phyloP scores from a whole-genome alignment of 2,113 vertebrate species.

The Megaceryle torquata region DNA sequence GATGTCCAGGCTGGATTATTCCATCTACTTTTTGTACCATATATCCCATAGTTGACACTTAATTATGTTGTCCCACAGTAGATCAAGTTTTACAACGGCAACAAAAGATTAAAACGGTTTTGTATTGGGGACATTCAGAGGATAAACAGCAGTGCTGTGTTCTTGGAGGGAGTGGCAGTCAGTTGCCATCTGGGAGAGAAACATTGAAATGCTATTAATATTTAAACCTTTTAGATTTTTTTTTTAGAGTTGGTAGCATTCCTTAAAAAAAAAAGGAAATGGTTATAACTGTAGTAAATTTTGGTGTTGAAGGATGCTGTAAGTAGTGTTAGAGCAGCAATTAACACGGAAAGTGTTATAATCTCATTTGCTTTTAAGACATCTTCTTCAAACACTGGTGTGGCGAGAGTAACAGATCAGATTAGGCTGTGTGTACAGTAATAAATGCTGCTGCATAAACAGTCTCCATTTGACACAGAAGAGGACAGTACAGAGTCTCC shows the following conservation, averaged over 20 bases:
- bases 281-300: slow-evolving; percentile 36
- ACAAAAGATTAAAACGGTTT: slow-evolving; percentile 77
- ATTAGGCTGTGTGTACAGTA: not conserved
- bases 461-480: not conserved
- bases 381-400: not conserved
- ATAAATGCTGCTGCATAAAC: not conserved
- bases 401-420: not conserved
- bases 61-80: slow-evolving; percentile 75
- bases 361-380: slow-evolving; percentile 4
- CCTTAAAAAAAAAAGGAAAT: slow-evolving; percentile 19
- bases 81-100: slow-evolving; percentile 78
- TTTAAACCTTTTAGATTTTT: slow-evolving; percentile 44
- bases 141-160: slow-evolving; percentile 61
- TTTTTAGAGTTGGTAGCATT: slow-evolving; percentile 4
- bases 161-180: slow-evolving; percentile 42
- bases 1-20: slow-evolving; percentile 61
- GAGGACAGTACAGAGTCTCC: not conserved
- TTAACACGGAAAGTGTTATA: not conserved
- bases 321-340: not conserved
- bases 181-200: slow-evolving; percentile 67
- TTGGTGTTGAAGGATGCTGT: slow-evolving; percentile 19
- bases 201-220: slow-evolving; percentile 64
- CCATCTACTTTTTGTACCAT: slow-evolving; percentile 38
- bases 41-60: slow-evolving; percentile 74
- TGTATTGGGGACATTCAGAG: slow-evolving; percentile 69